A percentile compares a stretch with the other conserved stretches of the same genome.
phyloP scores from a whole-genome alignment of 2,113 vertebrate species.

The Oncorhynchus tshawytscha region DNA sequence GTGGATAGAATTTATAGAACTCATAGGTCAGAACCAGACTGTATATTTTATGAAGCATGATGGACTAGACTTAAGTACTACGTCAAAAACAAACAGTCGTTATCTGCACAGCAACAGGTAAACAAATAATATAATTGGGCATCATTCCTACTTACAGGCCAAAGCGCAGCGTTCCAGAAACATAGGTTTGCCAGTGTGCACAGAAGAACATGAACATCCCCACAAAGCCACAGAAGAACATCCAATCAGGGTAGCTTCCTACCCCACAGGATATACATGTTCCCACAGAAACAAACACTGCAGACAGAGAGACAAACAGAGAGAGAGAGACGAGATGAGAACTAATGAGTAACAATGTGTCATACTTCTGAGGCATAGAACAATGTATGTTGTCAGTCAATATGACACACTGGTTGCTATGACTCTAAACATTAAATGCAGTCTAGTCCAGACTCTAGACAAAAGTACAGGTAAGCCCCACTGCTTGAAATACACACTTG shows the following conservation, averaged over 20 bases:
- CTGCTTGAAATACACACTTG: neutral
- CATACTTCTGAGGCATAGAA: neutral
- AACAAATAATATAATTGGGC: neutral
- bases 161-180: slow-evolving; percentile 91
- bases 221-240: slow-evolving; percentile 93
- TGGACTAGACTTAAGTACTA: neutral
- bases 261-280: slow-evolving; percentile 85
- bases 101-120: neutral
- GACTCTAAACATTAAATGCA: no score
- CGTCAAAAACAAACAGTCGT: neutral
- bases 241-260: slow-evolving; percentile 84
- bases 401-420: no score
- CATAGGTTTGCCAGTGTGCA: slow-evolving; percentile 98
- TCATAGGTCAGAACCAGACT: neutral
- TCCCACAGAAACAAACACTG: slow-evolving; percentile 91
- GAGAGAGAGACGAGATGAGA: neutral
- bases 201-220: slow-evolving; percentile 98
- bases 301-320: neutral
- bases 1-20: slow-evolving; percentile 7
- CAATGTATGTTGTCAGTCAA: no score
- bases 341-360: neutral
- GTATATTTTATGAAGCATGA: neutral
- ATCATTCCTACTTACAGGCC: slow-evolving; percentile 82
- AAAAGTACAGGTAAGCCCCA: neutral
- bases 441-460: no score